Evolutionary conservation across 2,888 invertebrate species (phyloP).

Genomic region (Tricholauxania praeusta): DNA sequence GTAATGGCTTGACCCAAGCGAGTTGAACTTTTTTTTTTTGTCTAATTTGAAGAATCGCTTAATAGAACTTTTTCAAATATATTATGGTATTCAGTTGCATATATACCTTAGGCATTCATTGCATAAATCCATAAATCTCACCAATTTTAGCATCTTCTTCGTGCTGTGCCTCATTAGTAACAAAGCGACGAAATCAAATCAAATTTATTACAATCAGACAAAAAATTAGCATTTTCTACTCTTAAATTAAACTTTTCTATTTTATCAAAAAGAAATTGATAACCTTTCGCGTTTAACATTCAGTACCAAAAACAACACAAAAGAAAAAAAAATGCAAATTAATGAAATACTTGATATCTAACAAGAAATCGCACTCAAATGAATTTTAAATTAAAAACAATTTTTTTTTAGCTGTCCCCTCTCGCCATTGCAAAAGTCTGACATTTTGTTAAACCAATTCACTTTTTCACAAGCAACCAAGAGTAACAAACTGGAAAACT

Average conservation of each 20-base stretch:
- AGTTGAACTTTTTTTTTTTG: too few relatives aligned
- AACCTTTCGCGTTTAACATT: conserved; percentile 1
- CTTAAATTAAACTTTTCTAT: neutral
- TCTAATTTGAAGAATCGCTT: too few relatives aligned
- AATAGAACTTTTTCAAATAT: too few relatives aligned
- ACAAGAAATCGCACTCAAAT: conserved; percentile 35
- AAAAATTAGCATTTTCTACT: conserved; percentile 19
- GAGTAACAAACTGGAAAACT: conserved; percentile 4
- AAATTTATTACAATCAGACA: conserved; percentile 13
- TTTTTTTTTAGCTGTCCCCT: neutral
- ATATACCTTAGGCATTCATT: too few relatives aligned
- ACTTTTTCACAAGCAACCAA: too few relatives aligned
- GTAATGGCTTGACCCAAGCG: too few relatives aligned
- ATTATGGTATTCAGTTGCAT: too few relatives aligned
- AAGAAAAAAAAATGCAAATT: conserved; percentile 25
- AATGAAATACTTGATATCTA: conserved; percentile 17
- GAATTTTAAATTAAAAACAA: conserved; percentile 26
- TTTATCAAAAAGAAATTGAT: conserved; percentile 3
- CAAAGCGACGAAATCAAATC: conserved; percentile 10
- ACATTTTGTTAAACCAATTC: too few relatives aligned
- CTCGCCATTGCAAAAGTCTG: too few relatives aligned
- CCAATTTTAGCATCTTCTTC: neutral
- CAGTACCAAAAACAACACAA: neutral
- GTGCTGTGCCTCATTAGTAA: conserved; percentile 2
- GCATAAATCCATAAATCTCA: too few relatives aligned